phyloP scores from a whole-genome alignment of 2,797 vertebrate genomes.

The Gambelia wislizenii region DNA sequence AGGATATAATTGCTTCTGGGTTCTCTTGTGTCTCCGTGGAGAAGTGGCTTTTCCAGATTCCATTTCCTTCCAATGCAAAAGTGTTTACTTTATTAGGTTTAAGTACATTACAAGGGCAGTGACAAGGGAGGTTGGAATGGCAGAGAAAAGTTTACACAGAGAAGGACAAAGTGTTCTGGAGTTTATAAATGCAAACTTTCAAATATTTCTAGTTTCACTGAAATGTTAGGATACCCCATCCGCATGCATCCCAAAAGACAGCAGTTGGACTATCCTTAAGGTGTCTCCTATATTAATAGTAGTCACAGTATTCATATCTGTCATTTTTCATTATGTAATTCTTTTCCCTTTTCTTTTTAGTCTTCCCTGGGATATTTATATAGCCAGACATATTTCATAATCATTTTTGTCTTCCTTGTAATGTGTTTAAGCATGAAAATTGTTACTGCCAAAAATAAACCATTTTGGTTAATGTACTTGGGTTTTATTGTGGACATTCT shows the following conservation, averaged over 20 bases:
- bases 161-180: not conserved
- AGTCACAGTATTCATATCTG: not conserved
- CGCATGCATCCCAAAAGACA: not conserved
- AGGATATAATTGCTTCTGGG: not conserved
- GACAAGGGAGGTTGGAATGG: too few relatives aligned
- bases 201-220: not conserved
- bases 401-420: not conserved
- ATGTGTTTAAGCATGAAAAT: constrained; percentile 20
- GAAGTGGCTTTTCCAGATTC: not conserved
- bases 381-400: constrained; percentile 1
- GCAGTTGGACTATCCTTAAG: not conserved
- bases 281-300: too few relatives aligned
- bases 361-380: not conserved
- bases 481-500: not conserved
- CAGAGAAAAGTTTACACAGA: not conserved
- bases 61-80: not conserved
- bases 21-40: not conserved
- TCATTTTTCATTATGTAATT: not conserved
- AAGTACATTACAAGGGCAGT: not conserved
- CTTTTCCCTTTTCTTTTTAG: not conserved
- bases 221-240: not conserved
- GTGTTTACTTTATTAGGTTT: not conserved
- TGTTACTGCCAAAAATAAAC: constrained; percentile 11
- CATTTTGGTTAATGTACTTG: not conserved
- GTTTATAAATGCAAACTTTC: not conserved